Percentiles rank a stretch among this genome's conserved stretches.
Conservation (phyloP, 2,113 vertebrate genomes). For the Struthio camelus region DNA sequence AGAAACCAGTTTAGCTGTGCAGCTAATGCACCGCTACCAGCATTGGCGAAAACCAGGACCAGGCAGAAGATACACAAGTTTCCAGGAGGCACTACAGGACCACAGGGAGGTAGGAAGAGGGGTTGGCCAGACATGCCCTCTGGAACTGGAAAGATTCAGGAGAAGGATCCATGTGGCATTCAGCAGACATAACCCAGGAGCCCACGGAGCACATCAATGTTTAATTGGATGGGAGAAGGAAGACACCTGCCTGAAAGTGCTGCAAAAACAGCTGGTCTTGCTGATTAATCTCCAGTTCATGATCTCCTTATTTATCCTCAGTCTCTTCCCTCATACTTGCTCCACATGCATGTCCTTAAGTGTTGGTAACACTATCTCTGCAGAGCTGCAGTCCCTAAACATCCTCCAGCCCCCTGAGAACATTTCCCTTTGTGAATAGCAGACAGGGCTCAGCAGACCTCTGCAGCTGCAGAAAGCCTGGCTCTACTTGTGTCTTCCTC, state of each 20-base stretch:
- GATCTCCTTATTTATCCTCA: background rate
- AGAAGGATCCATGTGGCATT: background rate
- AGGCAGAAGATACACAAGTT: background rate
- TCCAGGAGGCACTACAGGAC: background rate
- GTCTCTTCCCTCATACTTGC: background rate
- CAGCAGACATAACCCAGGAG: background rate
- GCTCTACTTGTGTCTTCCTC: background rate
- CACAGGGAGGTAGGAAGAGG: background rate
- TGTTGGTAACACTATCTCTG: background rate
- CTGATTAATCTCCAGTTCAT: background rate
- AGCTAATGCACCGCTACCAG: background rate
- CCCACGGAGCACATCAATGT: background rate
- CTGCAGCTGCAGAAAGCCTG: accelerated
- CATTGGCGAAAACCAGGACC: background rate
- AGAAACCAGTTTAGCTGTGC: background rate
- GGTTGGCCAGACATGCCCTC: accelerated
- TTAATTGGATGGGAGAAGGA: background rate
- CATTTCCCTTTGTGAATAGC: accelerated
- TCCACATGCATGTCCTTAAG: background rate
- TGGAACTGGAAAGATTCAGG: background rate
- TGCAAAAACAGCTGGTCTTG: background rate
- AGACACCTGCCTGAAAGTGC: background rate
- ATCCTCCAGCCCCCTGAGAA: background rate
- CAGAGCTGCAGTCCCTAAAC: background rate
- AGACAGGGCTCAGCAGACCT: background rate